A percentile compares a stretch with the other conserved stretches of the same genome.
These are phyloP conservation scores for Coracopsis vasa DNA, from an alignment of 2,113 vertebrate species.

Conservation along the genomic window DNA sequence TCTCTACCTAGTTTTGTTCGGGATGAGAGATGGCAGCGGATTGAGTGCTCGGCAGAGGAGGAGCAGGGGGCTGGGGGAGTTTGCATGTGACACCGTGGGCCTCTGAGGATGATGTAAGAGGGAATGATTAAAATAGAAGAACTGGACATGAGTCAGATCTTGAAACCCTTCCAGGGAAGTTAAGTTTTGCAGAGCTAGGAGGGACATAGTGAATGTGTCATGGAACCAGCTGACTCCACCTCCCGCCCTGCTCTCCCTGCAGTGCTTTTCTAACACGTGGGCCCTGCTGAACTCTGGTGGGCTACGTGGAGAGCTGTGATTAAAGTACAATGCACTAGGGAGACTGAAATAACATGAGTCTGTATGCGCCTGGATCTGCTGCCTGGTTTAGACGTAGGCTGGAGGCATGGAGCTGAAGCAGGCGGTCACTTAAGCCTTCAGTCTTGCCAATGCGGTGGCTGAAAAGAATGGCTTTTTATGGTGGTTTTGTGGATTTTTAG, in stretches of 20 bases:
- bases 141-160: conserved; percentile 70
- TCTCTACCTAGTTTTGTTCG: neutral
- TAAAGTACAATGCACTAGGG: neutral
- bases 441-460: neutral
- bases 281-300: neutral
- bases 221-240: conserved; percentile 13
- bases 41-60: neutral
- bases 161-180: conserved; percentile 64
- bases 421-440: neutral
- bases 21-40: neutral
- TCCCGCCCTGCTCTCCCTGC: neutral
- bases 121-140: conserved; percentile 68
- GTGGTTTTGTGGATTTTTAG: neutral
- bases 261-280: fast-evolving
- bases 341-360: neutral
- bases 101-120: conserved; percentile 66
- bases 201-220: conserved; percentile 40
- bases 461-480: neutral
- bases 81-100: conserved; percentile 56
- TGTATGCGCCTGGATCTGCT: fast-evolving
- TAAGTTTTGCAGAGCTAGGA: conserved; percentile 48
- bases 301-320: neutral
- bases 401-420: neutral
- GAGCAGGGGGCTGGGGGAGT: neutral
- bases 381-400: neutral